phyloP scores from a whole-genome alignment of 1,140 invertebrate species.

The Anoplophora glabripennis region DNA sequence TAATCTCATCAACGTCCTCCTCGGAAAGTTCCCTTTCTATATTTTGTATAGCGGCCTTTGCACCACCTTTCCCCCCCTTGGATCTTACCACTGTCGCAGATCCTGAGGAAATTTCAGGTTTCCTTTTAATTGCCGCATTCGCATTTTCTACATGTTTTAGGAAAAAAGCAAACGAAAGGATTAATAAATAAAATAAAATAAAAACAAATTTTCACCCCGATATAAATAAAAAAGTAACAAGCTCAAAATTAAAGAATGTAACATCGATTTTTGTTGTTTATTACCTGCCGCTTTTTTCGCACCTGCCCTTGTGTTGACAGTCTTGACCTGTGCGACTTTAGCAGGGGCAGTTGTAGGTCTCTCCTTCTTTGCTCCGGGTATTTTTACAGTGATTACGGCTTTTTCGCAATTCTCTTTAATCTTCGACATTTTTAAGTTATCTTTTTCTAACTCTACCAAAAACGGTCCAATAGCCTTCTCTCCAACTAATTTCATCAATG shows the following conservation, averaged over 20 bases:
- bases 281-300: slow-evolving; percentile 24
- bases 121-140: slow-evolving; percentile 41
- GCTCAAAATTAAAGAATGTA: background rate
- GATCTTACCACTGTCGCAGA: slow-evolving; percentile 44
- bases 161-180: slow-evolving; percentile 14
- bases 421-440: slow-evolving; percentile 90
- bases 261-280: background rate
- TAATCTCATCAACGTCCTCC: slow-evolving; percentile 73
- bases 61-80: slow-evolving; percentile 35
- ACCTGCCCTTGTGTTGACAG: slow-evolving; percentile 41
- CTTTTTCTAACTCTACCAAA: slow-evolving; percentile 83
- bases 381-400: slow-evolving; percentile 78
- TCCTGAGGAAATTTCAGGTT: slow-evolving; percentile 40
- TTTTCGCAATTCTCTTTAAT: slow-evolving; percentile 94
- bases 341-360: slow-evolving; percentile 56
- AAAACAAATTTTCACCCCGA: too few relatives aligned
- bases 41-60: slow-evolving; percentile 44
- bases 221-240: slow-evolving; percentile 13
- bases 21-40: slow-evolving; percentile 56
- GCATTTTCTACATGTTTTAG: slow-evolving; percentile 1
- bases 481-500: slow-evolving; percentile 88
- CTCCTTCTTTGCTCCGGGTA: slow-evolving; percentile 61
- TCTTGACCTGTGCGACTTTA: slow-evolving; percentile 53
- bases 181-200: slow-evolving; percentile 9
- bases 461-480: slow-evolving; percentile 87